Evolutionary conservation across 2,797 vertebrate species (phyloP).

Genomic region (Periophthalmus magnuspinnatus): DNA sequence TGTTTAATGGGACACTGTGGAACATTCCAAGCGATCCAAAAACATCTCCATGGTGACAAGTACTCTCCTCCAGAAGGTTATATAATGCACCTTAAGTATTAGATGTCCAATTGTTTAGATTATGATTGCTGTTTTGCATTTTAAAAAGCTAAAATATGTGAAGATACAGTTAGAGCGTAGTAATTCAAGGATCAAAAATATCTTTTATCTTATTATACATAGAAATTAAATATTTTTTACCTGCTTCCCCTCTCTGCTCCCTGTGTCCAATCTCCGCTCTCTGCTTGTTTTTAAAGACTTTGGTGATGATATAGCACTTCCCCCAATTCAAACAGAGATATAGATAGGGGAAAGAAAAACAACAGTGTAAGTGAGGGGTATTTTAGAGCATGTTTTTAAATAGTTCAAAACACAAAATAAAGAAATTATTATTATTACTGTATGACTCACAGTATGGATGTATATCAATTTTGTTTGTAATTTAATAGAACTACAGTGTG

Average conservation of each 20-base stretch:
- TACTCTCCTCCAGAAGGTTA: too few species aligned
- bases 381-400: not conserved
- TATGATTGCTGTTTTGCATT: too few species aligned
- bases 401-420: not conserved
- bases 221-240: conserved; percentile 31
- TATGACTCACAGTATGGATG: not conserved
- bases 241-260: conserved; percentile 35
- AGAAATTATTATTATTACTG: not conserved
- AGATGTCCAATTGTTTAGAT: too few species aligned
- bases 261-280: conserved; percentile 27
- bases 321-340: conserved; percentile 57
- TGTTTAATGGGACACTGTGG: too few species aligned
- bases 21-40: too few species aligned
- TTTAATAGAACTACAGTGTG: not conserved
- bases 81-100: too few species aligned
- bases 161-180: too few species aligned
- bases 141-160: too few species aligned
- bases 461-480: too few species aligned
- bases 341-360: conserved; percentile 7
- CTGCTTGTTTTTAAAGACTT: conserved; percentile 55
- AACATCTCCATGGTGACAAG: too few species aligned
- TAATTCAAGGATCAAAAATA: too few species aligned
- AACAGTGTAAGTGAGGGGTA: not conserved
- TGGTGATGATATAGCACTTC: conserved; percentile 41
- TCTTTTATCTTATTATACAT: not conserved